These are phyloP conservation scores for Archocentrus centrarchus DNA, from an alignment of 2,113 vertebrate species.

Conservation along the genomic window DNA sequence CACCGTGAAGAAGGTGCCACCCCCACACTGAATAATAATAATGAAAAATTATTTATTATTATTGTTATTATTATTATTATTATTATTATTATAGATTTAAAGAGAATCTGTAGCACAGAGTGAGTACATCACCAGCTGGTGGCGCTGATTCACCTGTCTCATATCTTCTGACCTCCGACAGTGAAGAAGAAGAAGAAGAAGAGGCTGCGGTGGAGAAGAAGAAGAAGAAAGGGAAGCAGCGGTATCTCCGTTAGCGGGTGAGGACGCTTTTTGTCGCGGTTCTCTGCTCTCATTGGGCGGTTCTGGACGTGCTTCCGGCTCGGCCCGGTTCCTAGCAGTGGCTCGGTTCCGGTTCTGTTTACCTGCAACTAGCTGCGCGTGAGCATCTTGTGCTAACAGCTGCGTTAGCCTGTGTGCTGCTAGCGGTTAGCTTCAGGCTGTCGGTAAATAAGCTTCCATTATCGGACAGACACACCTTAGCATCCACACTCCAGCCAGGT, in stretches of 20 bases:
- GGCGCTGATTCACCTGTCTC: accelerated
- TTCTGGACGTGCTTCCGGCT: background rate
- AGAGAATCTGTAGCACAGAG: too few species aligned
- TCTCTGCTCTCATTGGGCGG: background rate
- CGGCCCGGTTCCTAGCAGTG: background rate
- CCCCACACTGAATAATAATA: too few species aligned
- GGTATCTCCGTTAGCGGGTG: background rate
- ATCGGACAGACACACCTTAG: constrained; percentile 31
- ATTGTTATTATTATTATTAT: too few species aligned
- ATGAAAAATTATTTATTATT: too few species aligned
- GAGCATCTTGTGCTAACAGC: constrained; percentile 7
- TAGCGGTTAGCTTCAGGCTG: background rate
- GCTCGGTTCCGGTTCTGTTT: background rate
- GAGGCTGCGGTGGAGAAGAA: accelerated
- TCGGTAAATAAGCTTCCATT: constrained; percentile 27
- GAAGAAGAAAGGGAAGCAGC: background rate
- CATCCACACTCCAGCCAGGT: too few species aligned
- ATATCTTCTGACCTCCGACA: background rate
- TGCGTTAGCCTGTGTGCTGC: constrained; percentile 13
- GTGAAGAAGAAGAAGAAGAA: background rate
- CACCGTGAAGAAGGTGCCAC: too few species aligned
- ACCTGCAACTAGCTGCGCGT: background rate
- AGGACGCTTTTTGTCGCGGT: background rate
- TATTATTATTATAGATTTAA: too few species aligned
- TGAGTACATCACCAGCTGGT: background rate